Evolutionary conservation across 2,888 invertebrate genomes (phyloP).

Genomic region (Chrysolina americana): DNA sequence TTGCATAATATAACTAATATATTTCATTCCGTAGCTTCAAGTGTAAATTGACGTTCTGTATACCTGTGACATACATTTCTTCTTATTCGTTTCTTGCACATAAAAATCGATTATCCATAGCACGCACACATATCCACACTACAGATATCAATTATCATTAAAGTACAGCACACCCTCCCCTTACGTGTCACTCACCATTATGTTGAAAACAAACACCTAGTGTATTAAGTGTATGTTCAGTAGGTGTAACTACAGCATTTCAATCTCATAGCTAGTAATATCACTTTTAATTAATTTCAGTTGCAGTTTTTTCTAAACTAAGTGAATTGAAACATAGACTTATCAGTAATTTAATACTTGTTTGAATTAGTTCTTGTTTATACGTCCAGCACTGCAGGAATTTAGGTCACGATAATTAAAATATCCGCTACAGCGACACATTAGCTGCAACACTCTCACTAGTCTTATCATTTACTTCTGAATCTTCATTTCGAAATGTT

Average conservation of each 20-base stretch:
- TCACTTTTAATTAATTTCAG: no score
- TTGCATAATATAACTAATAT: no score
- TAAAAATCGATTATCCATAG: conserved; percentile 17
- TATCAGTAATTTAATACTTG: background rate
- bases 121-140: conserved; percentile 12
- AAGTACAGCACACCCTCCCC: background rate
- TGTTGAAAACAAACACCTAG: no score
- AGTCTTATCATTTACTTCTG: conserved; percentile 4
- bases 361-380: background rate
- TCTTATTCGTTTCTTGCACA: background rate
- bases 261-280: no score
- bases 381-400: background rate
- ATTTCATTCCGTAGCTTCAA: no score
- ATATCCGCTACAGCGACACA: conserved; percentile 13
- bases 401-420: conserved; percentile 21
- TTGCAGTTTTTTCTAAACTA: no score
- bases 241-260: no score
- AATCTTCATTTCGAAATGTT: conserved; percentile 53
- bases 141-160: conserved; percentile 22
- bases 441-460: background rate
- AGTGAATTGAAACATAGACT: background rate
- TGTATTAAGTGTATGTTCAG: no score
- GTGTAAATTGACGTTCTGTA: no score
- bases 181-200: background rate
- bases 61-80: background rate